Percentiles rank a stretch among this genome's conserved stretches.
phyloP scores from a whole-genome alignment of 2,888 invertebrate genomes.

The Erebia ligea region DNA sequence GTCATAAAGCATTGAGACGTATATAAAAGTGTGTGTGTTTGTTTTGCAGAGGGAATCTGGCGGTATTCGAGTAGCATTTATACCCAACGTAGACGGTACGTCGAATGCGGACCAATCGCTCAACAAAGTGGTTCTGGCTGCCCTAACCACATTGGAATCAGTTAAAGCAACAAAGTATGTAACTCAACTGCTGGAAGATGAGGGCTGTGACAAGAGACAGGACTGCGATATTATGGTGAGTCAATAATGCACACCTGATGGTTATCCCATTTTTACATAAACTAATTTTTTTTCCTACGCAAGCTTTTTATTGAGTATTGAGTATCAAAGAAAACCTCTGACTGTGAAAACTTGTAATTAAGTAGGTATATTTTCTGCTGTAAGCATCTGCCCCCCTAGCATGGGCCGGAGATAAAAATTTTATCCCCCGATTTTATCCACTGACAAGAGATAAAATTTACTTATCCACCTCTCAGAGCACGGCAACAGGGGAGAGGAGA shows the following conservation, averaged over 20 bases:
- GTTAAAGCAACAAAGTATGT: constrained; percentile 84
- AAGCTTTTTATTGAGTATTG: no score
- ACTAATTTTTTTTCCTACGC: no score
- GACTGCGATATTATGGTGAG: constrained; percentile 82
- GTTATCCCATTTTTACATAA: not conserved
- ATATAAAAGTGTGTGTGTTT: not conserved
- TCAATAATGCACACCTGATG: not conserved
- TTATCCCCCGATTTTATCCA: no score
- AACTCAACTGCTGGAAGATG: constrained; percentile 81
- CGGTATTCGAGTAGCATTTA: constrained; percentile 87
- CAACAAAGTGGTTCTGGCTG: constrained; percentile 88
- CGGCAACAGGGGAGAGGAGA: no score
- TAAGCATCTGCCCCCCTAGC: no score
- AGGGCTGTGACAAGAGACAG: constrained; percentile 79
- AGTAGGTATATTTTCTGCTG: no score
- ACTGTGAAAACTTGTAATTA: no score
- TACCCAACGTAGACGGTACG: constrained; percentile 86
- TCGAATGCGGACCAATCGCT: constrained; percentile 78
- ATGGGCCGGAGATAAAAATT: no score
- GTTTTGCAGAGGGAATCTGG: constrained; percentile 83
- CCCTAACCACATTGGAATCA: constrained; percentile 83
- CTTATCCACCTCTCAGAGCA: no score
- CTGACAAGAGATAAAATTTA: no score
- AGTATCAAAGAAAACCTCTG: no score
- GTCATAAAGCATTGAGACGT: no score